Base-by-base conservation (phyloP, 2,113 vertebrate species). In the Globicephala melas region DNA sequence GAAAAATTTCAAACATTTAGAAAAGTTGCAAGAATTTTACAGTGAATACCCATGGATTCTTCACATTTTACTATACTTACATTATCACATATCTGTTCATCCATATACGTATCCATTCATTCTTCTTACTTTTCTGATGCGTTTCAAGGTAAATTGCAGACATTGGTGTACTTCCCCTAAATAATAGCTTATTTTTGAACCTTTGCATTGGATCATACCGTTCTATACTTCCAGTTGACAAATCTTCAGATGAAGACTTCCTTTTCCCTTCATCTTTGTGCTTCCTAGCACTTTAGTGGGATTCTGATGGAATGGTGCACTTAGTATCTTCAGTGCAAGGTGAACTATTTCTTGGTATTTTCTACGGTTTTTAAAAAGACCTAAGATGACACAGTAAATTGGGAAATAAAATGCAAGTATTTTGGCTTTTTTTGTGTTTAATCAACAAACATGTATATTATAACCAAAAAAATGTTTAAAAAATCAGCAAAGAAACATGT, bases 131-230 rank as follows among this genome's bases (percentile, higher is more conserved):
- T 89, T 92, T 94, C 82, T 70, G 26, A n/a, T 89, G 28, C 1
- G 21, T 92, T 95, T 79, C 62, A 63, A 68, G 47, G 76, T 88
- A 60, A 60, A 50, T 67, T 60, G 25, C 33, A 76, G 76, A 76
- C 1, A 63, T 79, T 2, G 7, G 25, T 68, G 26, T 85, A 60
- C 2, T 84, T 91, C 28, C 33, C 17, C 33, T 90, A 90, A 79
- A 68, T 91, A 58, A 47, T 74, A 47, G 73, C 65, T 85, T 90
- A 50, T 79, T 86, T 79, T 65, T 94, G 71, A 95, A 89, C 23
- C 25, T 77, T 67, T 81, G 47, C 5, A 71, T 8, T 91, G 86
- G 41, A 68, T 90, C 26, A 25, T 4, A 79, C 8, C 26, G 18
- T 91, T 10, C 26, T 58, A 0, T 77, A 36, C 74, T 85, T 50